Evolutionary conservation across 2,888 invertebrate genomes (phyloP).

Genomic region (Papilio demoleus): DNA sequence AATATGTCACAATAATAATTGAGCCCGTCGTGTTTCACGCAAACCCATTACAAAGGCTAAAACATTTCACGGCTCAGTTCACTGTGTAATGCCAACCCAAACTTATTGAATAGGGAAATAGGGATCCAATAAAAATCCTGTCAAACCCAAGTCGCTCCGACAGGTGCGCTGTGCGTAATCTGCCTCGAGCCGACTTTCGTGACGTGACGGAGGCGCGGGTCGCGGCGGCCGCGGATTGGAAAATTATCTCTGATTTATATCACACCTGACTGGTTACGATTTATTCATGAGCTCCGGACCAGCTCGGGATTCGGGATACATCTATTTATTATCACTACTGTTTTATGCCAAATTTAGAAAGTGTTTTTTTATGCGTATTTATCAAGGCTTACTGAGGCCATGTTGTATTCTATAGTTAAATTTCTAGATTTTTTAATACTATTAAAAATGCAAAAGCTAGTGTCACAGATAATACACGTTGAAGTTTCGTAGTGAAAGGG

Average conservation of each 20-base stretch:
- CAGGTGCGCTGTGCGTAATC: slow-evolving; percentile 56
- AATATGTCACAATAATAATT: slow-evolving; percentile 23
- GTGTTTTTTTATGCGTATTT: background rate
- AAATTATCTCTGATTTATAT: slow-evolving; percentile 41
- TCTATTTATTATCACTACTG: slow-evolving; percentile 9
- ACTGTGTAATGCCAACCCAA: slow-evolving; percentile 70
- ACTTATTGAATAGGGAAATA: slow-evolving; percentile 77
- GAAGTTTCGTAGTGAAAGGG: slow-evolving; percentile 14
- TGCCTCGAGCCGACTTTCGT: slow-evolving; percentile 36
- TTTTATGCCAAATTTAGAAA: slow-evolving; percentile 6
- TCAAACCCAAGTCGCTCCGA: slow-evolving; percentile 71
- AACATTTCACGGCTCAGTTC: slow-evolving; percentile 72
- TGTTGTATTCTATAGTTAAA: background rate
- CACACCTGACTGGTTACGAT: slow-evolving; percentile 36
- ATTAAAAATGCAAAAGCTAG: slow-evolving; percentile 1
- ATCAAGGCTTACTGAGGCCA: background rate
- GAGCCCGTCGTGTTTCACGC: slow-evolving; percentile 29
- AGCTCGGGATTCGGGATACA: background rate
- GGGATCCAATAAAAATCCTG: slow-evolving; percentile 79
- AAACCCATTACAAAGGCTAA: slow-evolving; percentile 46
- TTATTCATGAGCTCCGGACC: slow-evolving; percentile 35
- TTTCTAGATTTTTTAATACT: too few relatives aligned
- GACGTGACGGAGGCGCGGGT: slow-evolving; percentile 32
- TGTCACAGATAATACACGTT: slow-evolving; percentile 18
- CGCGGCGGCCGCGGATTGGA: slow-evolving; percentile 35